These are phyloP conservation scores for Mus caroli DNA, from an alignment of 2,797 vertebrate genomes.

Conservation along the genomic window DNA sequence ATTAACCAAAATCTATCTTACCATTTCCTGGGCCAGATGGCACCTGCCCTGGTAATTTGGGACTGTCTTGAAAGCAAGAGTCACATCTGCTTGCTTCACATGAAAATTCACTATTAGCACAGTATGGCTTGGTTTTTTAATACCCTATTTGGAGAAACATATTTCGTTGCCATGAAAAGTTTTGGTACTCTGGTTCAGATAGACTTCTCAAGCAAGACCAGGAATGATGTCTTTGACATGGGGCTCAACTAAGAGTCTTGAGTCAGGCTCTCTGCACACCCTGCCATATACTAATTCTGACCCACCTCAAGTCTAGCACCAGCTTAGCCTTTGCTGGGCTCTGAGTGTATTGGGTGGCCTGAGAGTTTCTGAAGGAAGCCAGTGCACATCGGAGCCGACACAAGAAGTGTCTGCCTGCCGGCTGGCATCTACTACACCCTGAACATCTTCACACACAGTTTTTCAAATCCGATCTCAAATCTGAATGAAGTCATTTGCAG, in stretches of 20 bases:
- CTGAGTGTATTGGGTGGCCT: not conserved
- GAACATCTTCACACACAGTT: too few relatives aligned
- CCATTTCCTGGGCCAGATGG: not conserved
- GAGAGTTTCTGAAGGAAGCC: not conserved
- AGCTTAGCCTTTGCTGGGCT: not conserved
- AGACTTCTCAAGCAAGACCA: not conserved
- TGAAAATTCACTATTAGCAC: not conserved
- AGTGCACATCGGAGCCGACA: not conserved
- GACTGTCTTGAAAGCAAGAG: not conserved
- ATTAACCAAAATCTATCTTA: constrained; percentile 35
- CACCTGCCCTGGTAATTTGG: not conserved
- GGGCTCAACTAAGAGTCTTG: too few relatives aligned
- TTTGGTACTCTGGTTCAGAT: not conserved
- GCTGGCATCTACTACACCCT: not conserved
- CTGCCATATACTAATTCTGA: not conserved
- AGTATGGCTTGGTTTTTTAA: not conserved
- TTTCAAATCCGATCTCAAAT: not conserved
- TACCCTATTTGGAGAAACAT: not conserved
- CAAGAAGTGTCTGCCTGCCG: not conserved
- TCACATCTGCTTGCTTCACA: not conserved
- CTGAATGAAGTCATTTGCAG: not conserved
- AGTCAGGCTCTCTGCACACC: not conserved
- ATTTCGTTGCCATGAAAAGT: not conserved
- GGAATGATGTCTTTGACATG: not conserved
- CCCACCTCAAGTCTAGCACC: fast-evolving